A percentile compares a stretch with the other conserved stretches of the same genome.
Evolutionary conservation across 2,113 vertebrate species (phyloP).

Genomic region (Diadophis punctatus): DNA sequence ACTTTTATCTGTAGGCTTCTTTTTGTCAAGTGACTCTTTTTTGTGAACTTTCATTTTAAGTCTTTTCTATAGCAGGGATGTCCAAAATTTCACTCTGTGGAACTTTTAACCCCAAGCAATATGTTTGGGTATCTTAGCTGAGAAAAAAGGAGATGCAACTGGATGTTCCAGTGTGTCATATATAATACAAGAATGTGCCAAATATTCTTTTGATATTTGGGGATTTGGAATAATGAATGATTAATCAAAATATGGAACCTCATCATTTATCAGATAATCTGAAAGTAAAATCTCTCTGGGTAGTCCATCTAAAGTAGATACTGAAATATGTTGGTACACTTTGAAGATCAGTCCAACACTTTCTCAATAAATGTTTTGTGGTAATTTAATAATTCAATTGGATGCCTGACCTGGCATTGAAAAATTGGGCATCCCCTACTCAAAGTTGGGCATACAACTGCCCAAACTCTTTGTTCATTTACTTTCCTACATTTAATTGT

Average conservation of each 20-base stretch:
- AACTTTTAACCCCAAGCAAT: constrained; percentile 23
- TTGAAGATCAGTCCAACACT: background rate
- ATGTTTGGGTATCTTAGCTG: background rate
- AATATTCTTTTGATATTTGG: background rate
- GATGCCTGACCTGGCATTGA: constrained; percentile 32
- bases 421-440: constrained; percentile 55
- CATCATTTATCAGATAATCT: background rate
- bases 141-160: background rate
- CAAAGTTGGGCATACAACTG: constrained; percentile 23
- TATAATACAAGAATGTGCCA: background rate
- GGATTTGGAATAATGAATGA: background rate
- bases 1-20: constrained; percentile 36
- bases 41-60: constrained; percentile 32
- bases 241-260: background rate
- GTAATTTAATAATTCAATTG: background rate
- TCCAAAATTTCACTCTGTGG: constrained; percentile 46
- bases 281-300: background rate
- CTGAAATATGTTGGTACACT: constrained; percentile 7
- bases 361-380: background rate
- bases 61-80: constrained; percentile 47
- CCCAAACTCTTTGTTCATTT: background rate
- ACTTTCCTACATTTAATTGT: constrained; percentile 39
- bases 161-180: accelerated
- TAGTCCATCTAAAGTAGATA: background rate
- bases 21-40: constrained; percentile 40